These are phyloP conservation scores for Ploceus nigricollis DNA, from an alignment of 2,113 vertebrate species.

Conservation along the genomic window DNA sequence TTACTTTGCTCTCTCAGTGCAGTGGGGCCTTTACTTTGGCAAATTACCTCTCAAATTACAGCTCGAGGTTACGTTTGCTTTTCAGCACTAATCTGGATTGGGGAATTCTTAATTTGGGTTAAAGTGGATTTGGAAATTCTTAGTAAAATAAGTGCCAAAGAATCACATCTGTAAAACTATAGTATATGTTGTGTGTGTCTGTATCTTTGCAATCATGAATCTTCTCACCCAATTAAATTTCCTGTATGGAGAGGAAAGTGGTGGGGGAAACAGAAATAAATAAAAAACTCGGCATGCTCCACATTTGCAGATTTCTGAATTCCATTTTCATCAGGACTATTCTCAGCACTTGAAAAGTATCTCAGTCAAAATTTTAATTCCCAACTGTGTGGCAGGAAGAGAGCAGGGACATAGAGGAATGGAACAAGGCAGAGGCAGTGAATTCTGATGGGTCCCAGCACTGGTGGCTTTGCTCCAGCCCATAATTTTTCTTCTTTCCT, in stretches of 20 bases:
- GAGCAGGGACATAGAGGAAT: accelerated
- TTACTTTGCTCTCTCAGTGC: not conserved
- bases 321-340: not conserved
- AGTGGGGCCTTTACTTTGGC: not conserved
- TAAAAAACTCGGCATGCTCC: not conserved
- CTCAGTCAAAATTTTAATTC: not conserved
- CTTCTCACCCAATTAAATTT: not conserved
- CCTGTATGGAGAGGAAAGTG: not conserved
- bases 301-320: not conserved
- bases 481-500: not conserved
- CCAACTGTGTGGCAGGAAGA: not conserved
- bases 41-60: not conserved
- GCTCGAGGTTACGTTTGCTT: not conserved
- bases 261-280: not conserved
- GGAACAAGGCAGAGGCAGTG: not conserved
- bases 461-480: not conserved
- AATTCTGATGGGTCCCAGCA: not conserved
- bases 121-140: not conserved
- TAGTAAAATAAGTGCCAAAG: not conserved
- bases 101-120: not conserved
- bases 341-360: not conserved
- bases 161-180: not conserved
- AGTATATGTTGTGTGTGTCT: not conserved
- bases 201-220: not conserved
- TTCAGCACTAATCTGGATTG: not conserved